Percentiles rank a stretch among this genome's conserved stretches.
These are phyloP conservation scores for Drosophila ezoana DNA, from an alignment of 2,888 invertebrate genomes.

Conservation along the genomic window DNA sequence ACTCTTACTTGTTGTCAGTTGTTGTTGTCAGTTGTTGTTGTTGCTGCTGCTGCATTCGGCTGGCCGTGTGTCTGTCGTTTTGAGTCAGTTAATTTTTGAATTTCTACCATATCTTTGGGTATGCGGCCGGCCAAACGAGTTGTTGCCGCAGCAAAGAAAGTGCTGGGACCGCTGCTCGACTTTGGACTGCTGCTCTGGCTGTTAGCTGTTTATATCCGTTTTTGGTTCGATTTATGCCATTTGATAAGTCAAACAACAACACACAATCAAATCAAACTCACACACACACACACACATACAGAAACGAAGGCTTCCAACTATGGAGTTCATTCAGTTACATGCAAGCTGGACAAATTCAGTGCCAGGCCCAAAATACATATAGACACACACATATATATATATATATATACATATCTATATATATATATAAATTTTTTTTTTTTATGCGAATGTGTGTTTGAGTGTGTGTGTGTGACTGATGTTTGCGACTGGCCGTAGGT, in stretches of 20 bases:
- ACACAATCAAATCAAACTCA: conserved; percentile 32
- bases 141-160: conserved; percentile 65
- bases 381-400: background rate
- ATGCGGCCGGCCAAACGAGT: conserved; percentile 63
- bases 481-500: conserved; percentile 44
- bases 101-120: conserved; percentile 60
- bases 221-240: conserved; percentile 75
- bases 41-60: conserved; percentile 43
- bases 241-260: conserved; percentile 61
- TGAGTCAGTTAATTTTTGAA: conserved; percentile 57
- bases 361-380: conserved; percentile 22
- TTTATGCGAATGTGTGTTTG: background rate
- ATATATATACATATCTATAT: background rate
- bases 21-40: conserved; percentile 22
- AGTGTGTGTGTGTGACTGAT: background rate
- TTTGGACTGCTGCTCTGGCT: conserved; percentile 48
- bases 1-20: conserved; percentile 7
- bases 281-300: conserved; percentile 15
- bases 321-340: conserved; percentile 65
- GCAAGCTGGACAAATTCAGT: conserved; percentile 16
- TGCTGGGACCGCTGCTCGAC: conserved; percentile 61
- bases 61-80: conserved; percentile 22
- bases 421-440: no score
- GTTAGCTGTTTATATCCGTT: conserved; percentile 74
- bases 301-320: conserved; percentile 27